Evolutionary conservation across 2,113 vertebrate genomes (phyloP).

Genomic region (Oxyruncus cristatus): DNA sequence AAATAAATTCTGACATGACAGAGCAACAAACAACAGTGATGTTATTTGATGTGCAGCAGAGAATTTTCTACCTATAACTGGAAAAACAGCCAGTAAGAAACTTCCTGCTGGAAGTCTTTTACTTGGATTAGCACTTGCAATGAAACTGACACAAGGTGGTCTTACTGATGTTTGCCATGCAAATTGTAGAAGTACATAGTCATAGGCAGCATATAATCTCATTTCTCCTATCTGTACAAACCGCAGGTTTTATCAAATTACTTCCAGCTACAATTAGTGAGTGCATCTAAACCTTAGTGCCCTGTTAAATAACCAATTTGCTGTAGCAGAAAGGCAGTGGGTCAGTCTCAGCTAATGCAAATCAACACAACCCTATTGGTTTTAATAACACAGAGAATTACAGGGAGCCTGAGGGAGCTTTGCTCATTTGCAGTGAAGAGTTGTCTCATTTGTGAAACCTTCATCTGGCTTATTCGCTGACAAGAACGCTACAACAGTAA

Average conservation of each 20-base stretch:
- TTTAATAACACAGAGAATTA: not conserved
- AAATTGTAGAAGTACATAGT: not conserved
- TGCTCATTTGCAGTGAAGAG: not conserved
- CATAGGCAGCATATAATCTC: not conserved
- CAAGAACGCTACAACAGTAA: not conserved
- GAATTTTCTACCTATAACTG: not conserved
- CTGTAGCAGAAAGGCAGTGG: not conserved
- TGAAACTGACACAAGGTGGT: not conserved
- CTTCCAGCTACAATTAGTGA: not conserved
- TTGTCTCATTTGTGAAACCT: not conserved
- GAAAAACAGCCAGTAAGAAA: not conserved
- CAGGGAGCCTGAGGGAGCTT: not conserved
- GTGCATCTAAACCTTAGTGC: not conserved
- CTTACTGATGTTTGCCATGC: not conserved
- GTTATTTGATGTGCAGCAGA: not conserved
- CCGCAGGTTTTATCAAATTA: not conserved
- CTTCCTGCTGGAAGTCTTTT: not conserved
- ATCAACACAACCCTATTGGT: not conserved
- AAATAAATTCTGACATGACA: not conserved
- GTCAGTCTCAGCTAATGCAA: not conserved
- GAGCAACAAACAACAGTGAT: not conserved
- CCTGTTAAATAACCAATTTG: not conserved
- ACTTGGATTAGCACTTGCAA: not conserved
- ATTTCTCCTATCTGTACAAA: not conserved
- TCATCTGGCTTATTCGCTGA: not conserved